These are phyloP conservation scores for Drosophila tropicalis DNA, from an alignment of 1,140 invertebrate species.

Conservation along the genomic window DNA sequence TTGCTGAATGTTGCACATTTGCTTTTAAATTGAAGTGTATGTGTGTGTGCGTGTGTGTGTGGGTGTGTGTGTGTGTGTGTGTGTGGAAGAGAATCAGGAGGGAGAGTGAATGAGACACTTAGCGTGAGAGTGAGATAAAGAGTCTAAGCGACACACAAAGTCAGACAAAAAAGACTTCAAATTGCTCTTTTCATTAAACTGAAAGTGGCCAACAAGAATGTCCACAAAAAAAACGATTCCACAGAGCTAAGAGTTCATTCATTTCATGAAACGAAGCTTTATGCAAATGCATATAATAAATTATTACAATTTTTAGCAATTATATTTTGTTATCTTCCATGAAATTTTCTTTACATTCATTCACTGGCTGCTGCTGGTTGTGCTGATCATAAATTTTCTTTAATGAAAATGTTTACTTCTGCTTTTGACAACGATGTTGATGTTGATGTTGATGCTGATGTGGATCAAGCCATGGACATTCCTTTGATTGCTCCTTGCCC, in stretches of 20 bases:
- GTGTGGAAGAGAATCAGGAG: not conserved
- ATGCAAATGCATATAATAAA: too few relatives aligned
- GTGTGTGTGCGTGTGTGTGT: constrained; percentile 29
- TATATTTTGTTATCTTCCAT: not conserved
- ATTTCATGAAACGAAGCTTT: not conserved
- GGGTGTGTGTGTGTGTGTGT: constrained; percentile 32
- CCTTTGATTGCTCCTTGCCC: constrained; percentile 18
- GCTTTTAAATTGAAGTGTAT: constrained; percentile 60
- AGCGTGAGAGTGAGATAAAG: not conserved
- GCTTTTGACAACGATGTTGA: constrained; percentile 16
- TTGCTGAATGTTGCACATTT: constrained; percentile 57
- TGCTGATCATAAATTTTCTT: constrained; percentile 16
- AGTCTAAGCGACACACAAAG: not conserved
- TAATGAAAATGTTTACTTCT: constrained; percentile 21
- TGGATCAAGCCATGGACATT: constrained; percentile 7
- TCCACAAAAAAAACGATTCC: too few relatives aligned
- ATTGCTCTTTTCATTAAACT: constrained; percentile 80
- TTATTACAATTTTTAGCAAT: too few relatives aligned
- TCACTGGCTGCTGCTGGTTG: too few relatives aligned
- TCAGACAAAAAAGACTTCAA: constrained; percentile 32
- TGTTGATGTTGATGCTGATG: constrained; percentile 15
- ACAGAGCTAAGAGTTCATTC: too few relatives aligned
- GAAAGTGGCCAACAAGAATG: constrained; percentile 44
- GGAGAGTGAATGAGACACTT: too few relatives aligned
- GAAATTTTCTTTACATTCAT: not conserved